Base-by-base conservation (phyloP, 2,888 invertebrate species). In the Eueremaeus valkanovi region DNA sequence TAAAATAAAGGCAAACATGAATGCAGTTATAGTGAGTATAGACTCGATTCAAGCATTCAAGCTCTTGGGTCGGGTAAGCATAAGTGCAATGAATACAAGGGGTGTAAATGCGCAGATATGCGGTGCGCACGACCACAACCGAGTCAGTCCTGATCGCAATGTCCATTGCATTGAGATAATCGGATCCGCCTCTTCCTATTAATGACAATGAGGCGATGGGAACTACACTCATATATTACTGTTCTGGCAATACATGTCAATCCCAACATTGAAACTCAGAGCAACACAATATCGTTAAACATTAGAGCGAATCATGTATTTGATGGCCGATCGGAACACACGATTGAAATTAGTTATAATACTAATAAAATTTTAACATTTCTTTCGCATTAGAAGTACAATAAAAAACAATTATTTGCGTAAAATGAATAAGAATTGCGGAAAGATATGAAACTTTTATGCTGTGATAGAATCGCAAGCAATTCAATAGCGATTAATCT, bases 51-150 rank as follows among this genome's bases (percentile, higher is more conserved):
- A 55, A 13, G 11, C 42, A 55, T 55, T 55, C 55, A 55, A 55
- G 63, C 63, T 63, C 63, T 55, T 63, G 63, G 63, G 63, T 63
- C 63, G 63, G 63, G 63, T 63, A 33, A 63, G 63, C 63, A 63
- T 63, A 31, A 63, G 63, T 36, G 31, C 63, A 63, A 27, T 33
- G 31, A 63, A 31, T 63, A n/a, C n/a, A 63, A 63, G 63, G 63
- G 63, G 63, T 63, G 63, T 33, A 63, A 63, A 31, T 63, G 63
- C 63, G 63, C 63, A 63, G 33, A 63, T 16, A 33, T 36, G 31
- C 18, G 63, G 5, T 63, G 63, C 63, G 63, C 63, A 63, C 63
- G 63, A 63, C 36, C 18, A 63, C 16, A 63, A 21, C 33, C 63
- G 63, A 63, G 63, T 45, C n/a, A n/a, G 36, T 24, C 63, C 63